Evolutionary conservation across 2,113 vertebrate species (phyloP).

Genomic region (Grammomys surdaster): DNA sequence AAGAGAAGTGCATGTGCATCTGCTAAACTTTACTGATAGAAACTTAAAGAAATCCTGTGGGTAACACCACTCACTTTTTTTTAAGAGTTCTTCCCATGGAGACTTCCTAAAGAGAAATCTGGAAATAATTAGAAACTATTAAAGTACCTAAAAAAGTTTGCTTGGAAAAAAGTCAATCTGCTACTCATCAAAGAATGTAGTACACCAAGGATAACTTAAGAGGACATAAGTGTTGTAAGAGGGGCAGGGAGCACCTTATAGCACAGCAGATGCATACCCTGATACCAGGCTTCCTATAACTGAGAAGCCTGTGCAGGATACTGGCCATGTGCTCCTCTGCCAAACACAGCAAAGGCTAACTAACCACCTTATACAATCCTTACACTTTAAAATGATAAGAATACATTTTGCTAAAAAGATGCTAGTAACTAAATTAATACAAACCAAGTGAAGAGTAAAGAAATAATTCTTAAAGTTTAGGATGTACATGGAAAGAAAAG

Average conservation of each 20-base stretch:
- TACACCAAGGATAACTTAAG: constrained; percentile 73
- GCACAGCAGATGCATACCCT: neutral
- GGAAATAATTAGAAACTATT: constrained; percentile 87
- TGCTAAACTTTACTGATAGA: constrained; percentile 85
- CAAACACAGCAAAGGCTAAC: constrained; percentile 80
- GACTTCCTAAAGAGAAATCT: constrained; percentile 80
- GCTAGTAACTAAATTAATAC: constrained; percentile 3
- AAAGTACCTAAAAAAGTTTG: constrained; percentile 80
- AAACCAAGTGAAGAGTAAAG: constrained; percentile 6
- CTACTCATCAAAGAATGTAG: constrained; percentile 87
- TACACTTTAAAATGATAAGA: constrained; percentile 66
- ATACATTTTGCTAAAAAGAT: neutral
- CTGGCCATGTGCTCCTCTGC: constrained; percentile 79
- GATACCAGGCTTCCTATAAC: constrained; percentile 67
- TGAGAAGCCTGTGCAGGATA: constrained; percentile 69
- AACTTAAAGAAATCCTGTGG: constrained; percentile 85
- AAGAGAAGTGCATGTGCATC: constrained; percentile 84
- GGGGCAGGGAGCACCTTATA: neutral
- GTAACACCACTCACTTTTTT: constrained; percentile 81
- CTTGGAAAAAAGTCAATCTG: constrained; percentile 82
- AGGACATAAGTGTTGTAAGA: constrained; percentile 25
- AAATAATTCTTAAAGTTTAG: constrained; percentile 23
- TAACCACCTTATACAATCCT: constrained; percentile 73
- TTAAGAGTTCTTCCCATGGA: constrained; percentile 75
- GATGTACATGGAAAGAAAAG: constrained; percentile 31